A percentile compares a stretch with the other conserved stretches of the same genome.
These are phyloP conservation scores for Cetonia aurata DNA, from an alignment of 2,888 invertebrate genomes.

Conservation along the genomic window DNA sequence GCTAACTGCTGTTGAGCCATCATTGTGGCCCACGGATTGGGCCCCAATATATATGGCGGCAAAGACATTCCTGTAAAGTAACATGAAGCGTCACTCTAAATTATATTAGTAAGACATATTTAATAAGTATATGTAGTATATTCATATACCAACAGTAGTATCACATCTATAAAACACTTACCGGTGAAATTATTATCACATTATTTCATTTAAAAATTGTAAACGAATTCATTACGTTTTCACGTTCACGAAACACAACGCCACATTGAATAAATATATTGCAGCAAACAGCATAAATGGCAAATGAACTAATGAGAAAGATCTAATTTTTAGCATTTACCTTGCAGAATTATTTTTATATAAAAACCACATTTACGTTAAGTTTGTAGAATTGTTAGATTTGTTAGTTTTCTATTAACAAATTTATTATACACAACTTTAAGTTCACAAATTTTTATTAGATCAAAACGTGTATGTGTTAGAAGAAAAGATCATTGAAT, in stretches of 20 bases:
- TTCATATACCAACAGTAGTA: neutral
- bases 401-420: too few species aligned
- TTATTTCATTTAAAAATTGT: neutral
- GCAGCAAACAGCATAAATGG: too few species aligned
- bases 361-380: too few species aligned
- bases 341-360: too few species aligned
- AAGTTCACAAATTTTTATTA: too few species aligned
- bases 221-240: constrained; percentile 24
- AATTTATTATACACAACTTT: too few species aligned
- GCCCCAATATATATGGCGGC: constrained; percentile 82
- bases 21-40: constrained; percentile 88
- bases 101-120: neutral
- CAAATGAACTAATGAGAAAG: neutral
- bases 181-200: constrained; percentile 1
- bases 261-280: neutral
- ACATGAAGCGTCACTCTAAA: neutral
- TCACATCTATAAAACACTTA: neutral
- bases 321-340: too few species aligned
- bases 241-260: neutral
- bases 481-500: too few species aligned
- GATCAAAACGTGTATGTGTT: too few species aligned
- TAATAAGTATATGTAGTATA: neutral
- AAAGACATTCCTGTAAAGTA: constrained; percentile 74
- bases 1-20: constrained; percentile 89
- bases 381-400: too few species aligned